These are phyloP conservation scores for Rhombomys opimus DNA, from an alignment of 2,113 vertebrate species.

Conservation along the genomic window DNA sequence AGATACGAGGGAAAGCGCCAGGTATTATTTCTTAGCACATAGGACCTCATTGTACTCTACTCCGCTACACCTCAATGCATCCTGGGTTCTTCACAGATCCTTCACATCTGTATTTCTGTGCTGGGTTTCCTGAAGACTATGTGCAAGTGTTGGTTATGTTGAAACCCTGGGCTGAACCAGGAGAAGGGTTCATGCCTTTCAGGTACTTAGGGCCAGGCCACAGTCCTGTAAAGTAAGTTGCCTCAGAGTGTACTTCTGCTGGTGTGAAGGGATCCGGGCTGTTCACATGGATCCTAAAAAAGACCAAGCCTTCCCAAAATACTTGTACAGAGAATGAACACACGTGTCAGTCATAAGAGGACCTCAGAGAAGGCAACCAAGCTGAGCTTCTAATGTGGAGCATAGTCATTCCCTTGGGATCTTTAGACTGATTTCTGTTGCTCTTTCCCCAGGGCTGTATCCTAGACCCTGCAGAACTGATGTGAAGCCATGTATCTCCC, in stretches of 20 bases:
- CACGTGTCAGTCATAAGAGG: not conserved
- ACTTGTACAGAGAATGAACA: not conserved
- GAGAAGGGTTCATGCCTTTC: not conserved
- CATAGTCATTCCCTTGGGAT: not conserved
- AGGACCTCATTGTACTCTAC: no score
- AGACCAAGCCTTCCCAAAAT: not conserved
- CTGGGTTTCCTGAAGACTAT: not conserved
- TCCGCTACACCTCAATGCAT: not conserved
- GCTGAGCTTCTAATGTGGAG: no score
- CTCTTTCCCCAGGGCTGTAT: not conserved
- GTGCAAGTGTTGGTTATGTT: not conserved
- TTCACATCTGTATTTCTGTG: not conserved
- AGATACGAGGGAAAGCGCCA: not conserved
- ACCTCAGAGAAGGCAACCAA: not conserved
- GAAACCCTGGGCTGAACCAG: not conserved
- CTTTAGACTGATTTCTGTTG: not conserved
- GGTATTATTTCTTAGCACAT: not conserved
- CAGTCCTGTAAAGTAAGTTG: rapidly evolving
- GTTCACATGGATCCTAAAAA: not conserved
- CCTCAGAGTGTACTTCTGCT: no score
- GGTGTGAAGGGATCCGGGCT: not conserved
- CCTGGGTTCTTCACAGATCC: not conserved
- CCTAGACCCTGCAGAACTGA: not conserved
- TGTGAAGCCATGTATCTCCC: rapidly evolving
- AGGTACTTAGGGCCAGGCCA: not conserved